Conservation (phyloP, 2,888 invertebrate genomes). For the Fragum whitleyi region DNA sequence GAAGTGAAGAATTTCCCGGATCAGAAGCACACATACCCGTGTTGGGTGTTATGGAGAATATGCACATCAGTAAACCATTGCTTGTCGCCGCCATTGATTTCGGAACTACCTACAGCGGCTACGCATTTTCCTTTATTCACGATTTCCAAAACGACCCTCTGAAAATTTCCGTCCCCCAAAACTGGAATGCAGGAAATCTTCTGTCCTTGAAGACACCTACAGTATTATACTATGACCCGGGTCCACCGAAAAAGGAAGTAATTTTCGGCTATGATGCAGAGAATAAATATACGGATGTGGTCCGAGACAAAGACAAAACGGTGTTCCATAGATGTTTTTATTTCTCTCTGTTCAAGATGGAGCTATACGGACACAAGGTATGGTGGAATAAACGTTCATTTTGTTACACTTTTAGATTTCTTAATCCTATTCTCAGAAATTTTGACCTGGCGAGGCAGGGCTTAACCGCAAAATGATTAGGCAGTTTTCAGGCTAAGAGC, state of each 20-base stretch:
- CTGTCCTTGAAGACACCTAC: neutral
- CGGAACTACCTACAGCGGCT: slow-evolving; percentile 13
- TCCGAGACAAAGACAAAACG: slow-evolving; percentile 9
- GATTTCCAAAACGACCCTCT: slow-evolving; percentile 6
- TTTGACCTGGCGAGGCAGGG: too few relatives aligned
- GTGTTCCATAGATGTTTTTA: neutral
- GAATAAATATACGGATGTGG: neutral
- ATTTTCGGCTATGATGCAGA: slow-evolving; percentile 4
- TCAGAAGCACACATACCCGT: too few relatives aligned
- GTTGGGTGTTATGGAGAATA: too few relatives aligned
- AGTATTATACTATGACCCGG: slow-evolving; percentile 1
- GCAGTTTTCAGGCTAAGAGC: too few relatives aligned
- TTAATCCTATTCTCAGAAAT: too few relatives aligned
- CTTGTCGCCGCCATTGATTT: slow-evolving; percentile 12
- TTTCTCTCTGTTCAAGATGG: slow-evolving; percentile 15
- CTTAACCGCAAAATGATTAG: too few relatives aligned
- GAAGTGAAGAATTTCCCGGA: too few relatives aligned
- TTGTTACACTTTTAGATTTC: neutral
- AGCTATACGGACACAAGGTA: slow-evolving; percentile 11
- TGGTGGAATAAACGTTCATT: too few relatives aligned
- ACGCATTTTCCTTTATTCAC: slow-evolving; percentile 7
- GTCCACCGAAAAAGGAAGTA: neutral
- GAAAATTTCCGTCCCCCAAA: neutral
- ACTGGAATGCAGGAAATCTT: neutral
- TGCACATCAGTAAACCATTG: neutral